Conservation (phyloP, 2,888 invertebrate species). For the Hirtodrosophila trivittata region DNA sequence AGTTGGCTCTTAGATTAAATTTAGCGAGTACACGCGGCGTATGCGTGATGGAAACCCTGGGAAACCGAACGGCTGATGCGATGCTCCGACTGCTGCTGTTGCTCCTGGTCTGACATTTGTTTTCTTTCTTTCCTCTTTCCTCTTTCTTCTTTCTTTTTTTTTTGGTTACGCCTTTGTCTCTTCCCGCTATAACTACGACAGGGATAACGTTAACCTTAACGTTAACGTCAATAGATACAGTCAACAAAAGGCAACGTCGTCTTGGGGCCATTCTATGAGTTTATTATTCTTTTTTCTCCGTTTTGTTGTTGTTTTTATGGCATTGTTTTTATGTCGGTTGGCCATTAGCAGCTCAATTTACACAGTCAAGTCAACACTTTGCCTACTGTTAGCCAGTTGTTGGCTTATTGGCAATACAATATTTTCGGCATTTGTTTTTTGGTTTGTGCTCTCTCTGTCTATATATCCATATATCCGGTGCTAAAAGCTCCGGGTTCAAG, state of each 20-base stretch:
- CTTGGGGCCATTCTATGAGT: conserved; percentile 19
- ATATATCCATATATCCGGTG: conserved; percentile 45
- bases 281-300: conserved; percentile 40
- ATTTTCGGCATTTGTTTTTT: conserved; percentile 64
- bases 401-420: conserved; percentile 58
- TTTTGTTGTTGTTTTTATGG: conserved; percentile 22
- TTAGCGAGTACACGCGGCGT: conserved; percentile 51
- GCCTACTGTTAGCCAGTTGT: conserved; percentile 37
- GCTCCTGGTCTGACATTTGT: background rate
- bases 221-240: conserved; percentile 25
- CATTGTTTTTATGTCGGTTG: conserved; percentile 38
- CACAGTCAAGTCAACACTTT: conserved; percentile 50
- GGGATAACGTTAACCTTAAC: conserved; percentile 31
- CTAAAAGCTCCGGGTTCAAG: conserved; percentile 69
- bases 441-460: conserved; percentile 32
- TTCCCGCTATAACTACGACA: conserved; percentile 13
- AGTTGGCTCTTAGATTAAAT: conserved; percentile 64
- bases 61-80: conserved; percentile 44
- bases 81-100: background rate
- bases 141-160: conserved; percentile 3
- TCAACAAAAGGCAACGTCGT: background rate
- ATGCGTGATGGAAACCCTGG: conserved; percentile 49
- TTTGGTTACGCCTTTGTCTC: conserved; percentile 39
- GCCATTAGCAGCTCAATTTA: conserved; percentile 79
- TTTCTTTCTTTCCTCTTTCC: background rate